Evolutionary conservation across 2,888 invertebrate species (phyloP).

Genomic region (Thecocarcelia acutangulata): DNA sequence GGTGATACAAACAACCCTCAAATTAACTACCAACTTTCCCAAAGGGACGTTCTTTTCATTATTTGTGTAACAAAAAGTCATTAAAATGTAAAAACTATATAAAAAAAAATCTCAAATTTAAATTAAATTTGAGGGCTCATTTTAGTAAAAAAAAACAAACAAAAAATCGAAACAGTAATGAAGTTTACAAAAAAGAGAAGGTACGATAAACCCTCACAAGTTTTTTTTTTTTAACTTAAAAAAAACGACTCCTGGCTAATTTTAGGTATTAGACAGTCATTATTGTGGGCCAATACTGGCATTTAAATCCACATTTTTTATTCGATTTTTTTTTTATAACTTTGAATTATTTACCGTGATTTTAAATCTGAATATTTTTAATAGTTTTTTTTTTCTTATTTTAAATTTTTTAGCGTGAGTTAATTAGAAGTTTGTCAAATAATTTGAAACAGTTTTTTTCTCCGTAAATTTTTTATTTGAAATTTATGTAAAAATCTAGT

Average conservation of each 20-base stretch:
- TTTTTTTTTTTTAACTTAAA: slow-evolving; percentile 53
- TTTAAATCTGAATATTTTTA: neutral
- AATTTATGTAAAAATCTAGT: slow-evolving; percentile 35
- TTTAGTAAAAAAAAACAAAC: slow-evolving; percentile 18
- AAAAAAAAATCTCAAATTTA: slow-evolving; percentile 27
- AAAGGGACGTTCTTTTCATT: slow-evolving; percentile 57
- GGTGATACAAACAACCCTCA: slow-evolving; percentile 71
- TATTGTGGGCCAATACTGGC: slow-evolving; percentile 52
- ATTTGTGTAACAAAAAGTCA: slow-evolving; percentile 38
- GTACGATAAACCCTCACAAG: slow-evolving; percentile 4
- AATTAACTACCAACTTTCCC: slow-evolving; percentile 68
- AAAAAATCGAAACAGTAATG: slow-evolving; percentile 40
- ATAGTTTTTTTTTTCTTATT: slow-evolving; percentile 5
- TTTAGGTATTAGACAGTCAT: slow-evolving; percentile 41
- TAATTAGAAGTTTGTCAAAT: slow-evolving; percentile 67
- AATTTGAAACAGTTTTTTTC: slow-evolving; percentile 52
- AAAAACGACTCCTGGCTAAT: slow-evolving; percentile 44
- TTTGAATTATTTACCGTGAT: no score
- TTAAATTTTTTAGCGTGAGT: slow-evolving; percentile 56
- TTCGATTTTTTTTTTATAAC: no score
- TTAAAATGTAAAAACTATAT: slow-evolving; percentile 43
- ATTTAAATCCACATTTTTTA: slow-evolving; percentile 35
- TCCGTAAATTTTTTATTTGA: slow-evolving; percentile 26
- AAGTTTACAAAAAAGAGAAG: slow-evolving; percentile 37
- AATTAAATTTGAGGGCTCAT: slow-evolving; percentile 35